Evolutionary conservation across 2,113 vertebrate genomes (phyloP).

Genomic region (Hassar affinis): DNA sequence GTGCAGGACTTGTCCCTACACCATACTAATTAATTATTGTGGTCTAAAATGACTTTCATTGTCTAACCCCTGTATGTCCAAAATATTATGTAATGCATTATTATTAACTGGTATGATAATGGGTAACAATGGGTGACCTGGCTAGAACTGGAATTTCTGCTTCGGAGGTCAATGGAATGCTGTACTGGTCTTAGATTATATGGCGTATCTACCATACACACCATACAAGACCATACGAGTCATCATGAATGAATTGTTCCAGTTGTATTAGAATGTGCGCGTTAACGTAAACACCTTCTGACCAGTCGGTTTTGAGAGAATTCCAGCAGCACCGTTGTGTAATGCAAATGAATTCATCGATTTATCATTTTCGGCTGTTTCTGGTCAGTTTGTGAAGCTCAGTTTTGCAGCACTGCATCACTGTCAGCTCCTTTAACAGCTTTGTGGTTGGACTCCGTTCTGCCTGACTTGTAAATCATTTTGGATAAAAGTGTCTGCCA

Average conservation of each 20-base stretch:
- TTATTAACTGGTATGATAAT: too few relatives aligned
- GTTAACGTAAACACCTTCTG: background rate
- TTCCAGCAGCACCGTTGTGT: background rate
- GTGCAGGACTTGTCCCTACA: too few relatives aligned
- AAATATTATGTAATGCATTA: too few relatives aligned
- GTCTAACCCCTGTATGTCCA: too few relatives aligned
- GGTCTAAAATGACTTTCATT: too few relatives aligned
- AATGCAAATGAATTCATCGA: background rate
- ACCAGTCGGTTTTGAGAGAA: background rate
- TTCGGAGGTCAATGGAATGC: too few relatives aligned
- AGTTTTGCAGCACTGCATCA: constrained; percentile 4
- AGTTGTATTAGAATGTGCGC: background rate
- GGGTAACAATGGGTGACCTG: too few relatives aligned
- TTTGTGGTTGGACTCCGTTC: constrained; percentile 6
- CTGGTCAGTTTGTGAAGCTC: background rate
- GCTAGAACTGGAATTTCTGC: too few relatives aligned
- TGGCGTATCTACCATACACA: background rate
- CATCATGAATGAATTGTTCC: background rate
- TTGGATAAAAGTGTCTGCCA: constrained; percentile 16
- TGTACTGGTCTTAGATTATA: too few relatives aligned
- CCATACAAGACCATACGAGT: background rate
- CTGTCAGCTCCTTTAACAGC: constrained; percentile 12
- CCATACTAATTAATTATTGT: too few relatives aligned
- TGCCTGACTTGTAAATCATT: constrained; percentile 29
- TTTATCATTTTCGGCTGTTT: background rate